These are phyloP conservation scores for Lampropteryx suffumata DNA, from an alignment of 2,888 invertebrate genomes.

Conservation along the genomic window DNA sequence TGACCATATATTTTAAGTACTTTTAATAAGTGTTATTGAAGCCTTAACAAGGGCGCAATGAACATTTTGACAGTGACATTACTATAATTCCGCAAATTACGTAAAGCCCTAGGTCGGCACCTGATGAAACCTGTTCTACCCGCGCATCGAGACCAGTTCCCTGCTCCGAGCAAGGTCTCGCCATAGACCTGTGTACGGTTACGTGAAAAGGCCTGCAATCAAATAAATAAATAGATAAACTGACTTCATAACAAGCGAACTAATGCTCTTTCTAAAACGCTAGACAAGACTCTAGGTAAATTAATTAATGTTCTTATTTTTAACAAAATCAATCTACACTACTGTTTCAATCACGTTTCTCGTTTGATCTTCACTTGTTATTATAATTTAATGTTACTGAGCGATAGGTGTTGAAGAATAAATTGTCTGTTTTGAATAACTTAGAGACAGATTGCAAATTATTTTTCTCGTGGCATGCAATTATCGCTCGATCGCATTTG, in stretches of 20 bases:
- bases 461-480: constrained; percentile 7
- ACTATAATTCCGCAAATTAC: constrained; percentile 54
- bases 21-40: constrained; percentile 18
- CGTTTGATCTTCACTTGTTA: no score
- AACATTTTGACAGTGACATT: constrained; percentile 45
- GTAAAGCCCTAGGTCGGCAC: constrained; percentile 54
- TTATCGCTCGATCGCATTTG: constrained; percentile 18
- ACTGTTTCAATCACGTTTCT: no score
- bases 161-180: constrained; percentile 69
- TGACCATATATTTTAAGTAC: constrained; percentile 8
- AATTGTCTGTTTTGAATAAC: constrained; percentile 1
- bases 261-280: background rate
- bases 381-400: no score
- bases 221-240: constrained; percentile 16
- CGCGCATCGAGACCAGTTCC: constrained; percentile 59
- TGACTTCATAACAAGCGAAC: constrained; percentile 3
- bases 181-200: constrained; percentile 51
- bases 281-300: no score
- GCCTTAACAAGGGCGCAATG: constrained; percentile 27
- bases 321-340: no score
- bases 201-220: constrained; percentile 27
- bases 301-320: no score
- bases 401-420: background rate
- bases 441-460: background rate
- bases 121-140: constrained; percentile 54